Percentiles rank a stretch among this genome's conserved stretches.
Evolutionary conservation across 2,113 vertebrate species (phyloP).

Genomic region (Dicerorhinus sumatrensis): DNA sequence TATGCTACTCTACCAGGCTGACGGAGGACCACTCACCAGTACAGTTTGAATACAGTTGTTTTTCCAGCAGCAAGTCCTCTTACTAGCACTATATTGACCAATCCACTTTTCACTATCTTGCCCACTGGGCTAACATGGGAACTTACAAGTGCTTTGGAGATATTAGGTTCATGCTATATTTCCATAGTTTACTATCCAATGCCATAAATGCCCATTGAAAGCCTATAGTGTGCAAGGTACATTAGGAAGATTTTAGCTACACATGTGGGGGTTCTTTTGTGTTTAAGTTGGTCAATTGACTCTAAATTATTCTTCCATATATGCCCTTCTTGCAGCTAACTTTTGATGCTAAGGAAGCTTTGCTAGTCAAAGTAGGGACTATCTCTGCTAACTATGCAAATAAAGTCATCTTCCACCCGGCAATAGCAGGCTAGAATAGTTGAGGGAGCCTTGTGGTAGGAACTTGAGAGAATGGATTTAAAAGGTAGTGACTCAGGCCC

Average conservation of each 20-base stretch:
- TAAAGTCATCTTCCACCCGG: neutral
- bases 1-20: neutral
- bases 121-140: neutral
- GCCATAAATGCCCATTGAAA: neutral
- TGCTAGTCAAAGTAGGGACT: neutral
- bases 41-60: neutral
- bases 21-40: neutral
- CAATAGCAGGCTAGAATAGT: neutral
- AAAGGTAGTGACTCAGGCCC: neutral
- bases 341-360: conserved; percentile 24
- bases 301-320: neutral
- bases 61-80: neutral
- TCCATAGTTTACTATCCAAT: neutral
- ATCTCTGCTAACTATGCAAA: neutral
- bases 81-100: neutral
- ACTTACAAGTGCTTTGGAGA: neutral
- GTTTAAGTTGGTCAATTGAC: neutral
- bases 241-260: neutral
- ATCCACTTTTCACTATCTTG: neutral
- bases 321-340: neutral
- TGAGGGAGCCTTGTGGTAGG: neutral
- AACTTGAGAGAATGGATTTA: conserved; percentile 29
- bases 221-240: neutral
- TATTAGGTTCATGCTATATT: neutral
- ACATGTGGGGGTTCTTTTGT: neutral